Conservation (phyloP, 2,113 vertebrate species). For the Thamnophis sirtalis region DNA sequence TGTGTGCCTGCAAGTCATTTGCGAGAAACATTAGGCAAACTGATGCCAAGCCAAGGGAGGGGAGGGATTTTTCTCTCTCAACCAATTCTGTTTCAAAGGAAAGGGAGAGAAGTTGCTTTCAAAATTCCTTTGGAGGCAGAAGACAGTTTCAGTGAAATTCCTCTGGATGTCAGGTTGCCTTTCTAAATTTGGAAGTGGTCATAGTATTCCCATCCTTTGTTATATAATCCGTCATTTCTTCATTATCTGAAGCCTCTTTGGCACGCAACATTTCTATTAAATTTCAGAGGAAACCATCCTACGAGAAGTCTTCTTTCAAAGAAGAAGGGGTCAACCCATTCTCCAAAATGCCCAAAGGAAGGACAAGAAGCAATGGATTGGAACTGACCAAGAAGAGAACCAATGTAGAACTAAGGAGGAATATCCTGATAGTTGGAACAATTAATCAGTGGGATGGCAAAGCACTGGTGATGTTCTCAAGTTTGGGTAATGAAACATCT, state of each 20-base stretch:
- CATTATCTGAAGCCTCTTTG: neutral
- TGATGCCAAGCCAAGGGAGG: neutral
- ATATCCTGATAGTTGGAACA: too few species aligned
- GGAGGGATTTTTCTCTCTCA: rapidly evolving
- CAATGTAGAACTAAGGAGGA: too few species aligned
- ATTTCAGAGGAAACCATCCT: neutral
- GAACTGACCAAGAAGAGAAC: too few species aligned
- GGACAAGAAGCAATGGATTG: too few species aligned
- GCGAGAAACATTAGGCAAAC: neutral
- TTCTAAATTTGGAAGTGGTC: neutral
- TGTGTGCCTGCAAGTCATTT: neutral
- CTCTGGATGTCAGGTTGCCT: neutral
- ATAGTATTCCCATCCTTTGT: neutral
- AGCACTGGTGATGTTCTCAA: too few species aligned
- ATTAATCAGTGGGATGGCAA: too few species aligned
- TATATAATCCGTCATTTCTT: neutral
- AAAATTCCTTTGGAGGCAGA: neutral
- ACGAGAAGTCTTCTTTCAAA: neutral
- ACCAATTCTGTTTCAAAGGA: neutral
- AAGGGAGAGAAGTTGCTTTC: neutral
- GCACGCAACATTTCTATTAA: neutral
- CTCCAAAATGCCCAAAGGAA: neutral
- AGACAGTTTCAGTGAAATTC: neutral
- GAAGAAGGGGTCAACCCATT: neutral
- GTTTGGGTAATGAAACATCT: too few species aligned